Evolutionary conservation across 2,888 invertebrate species (phyloP), one percentile per base, ranked within the genome.

Genomic region (Drosophila atripex): DNA sequence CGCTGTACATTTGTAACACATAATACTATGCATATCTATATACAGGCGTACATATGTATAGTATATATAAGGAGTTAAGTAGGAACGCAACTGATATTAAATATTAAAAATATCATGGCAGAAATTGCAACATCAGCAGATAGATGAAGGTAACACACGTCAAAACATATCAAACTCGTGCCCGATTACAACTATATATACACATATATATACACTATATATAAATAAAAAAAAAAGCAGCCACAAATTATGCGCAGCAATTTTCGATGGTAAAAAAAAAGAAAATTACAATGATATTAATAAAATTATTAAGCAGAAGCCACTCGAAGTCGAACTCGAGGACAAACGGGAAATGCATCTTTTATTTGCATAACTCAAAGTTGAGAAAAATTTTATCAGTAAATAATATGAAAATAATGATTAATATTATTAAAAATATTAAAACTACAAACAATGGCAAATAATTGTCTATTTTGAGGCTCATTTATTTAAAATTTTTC

Each of bases 101-200:
- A 75, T 86, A 86, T 87, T 85, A 57, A 75, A 76, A 86, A 82
- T 75, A 83, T 88, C 76, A 83, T 66, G 71, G 57, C 60, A 60
- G 60, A 30, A 14, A 9, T 49, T 28, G 35, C 45, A 51, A 58
- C 68, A 57, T 21, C 63, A 66, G 38, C 58, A 54, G 23, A 49
- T 49, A 64, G 39, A 61, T 47, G 60, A 23, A 47, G 60, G 47
- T 60, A 60, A 63, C 63, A 66, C 80, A 80, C 80, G 90, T 91
- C 89, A 90, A 91, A 91, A 91, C 91, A 91, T 91, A 91, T 91
- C 91, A 91, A 91, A 88, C 89, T 91, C 89, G 91, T 91, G 91
- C 91, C 91, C 91, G 91, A 73, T 60, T 78, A 66, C 66, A 80
- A 76, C 61, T 76, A 76, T 79, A 80, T 74, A 78, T 78, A 77